Conservation (phyloP, 2,888 invertebrate species). For the Imbricaverruca yamaguchii region DNA sequence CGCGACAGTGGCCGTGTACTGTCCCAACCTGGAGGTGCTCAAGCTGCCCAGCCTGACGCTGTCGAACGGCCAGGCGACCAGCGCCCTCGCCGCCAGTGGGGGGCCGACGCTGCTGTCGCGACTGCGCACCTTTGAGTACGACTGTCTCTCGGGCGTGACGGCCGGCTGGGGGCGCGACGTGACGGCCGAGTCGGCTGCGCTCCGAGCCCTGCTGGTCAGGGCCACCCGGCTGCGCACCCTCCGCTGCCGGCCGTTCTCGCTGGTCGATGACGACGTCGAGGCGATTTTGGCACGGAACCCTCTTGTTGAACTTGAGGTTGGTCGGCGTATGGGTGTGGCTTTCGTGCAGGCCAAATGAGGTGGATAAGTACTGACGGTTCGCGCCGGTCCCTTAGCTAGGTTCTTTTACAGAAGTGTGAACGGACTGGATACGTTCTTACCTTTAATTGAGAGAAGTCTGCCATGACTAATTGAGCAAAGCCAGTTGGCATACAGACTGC, state of each 20-base stretch:
- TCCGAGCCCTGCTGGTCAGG: neutral
- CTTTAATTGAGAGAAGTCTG: no score
- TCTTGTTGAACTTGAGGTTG: neutral
- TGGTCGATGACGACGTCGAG: constrained; percentile 6
- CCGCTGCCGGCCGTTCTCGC: constrained; percentile 10
- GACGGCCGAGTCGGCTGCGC: neutral
- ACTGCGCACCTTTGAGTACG: constrained; percentile 15
- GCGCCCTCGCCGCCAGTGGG: neutral
- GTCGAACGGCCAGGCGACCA: neutral
- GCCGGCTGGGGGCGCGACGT: neutral
- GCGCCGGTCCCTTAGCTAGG: no score
- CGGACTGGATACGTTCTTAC: no score
- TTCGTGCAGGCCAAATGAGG: no score
- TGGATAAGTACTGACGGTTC: no score
- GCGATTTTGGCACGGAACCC: neutral
- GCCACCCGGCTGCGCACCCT: neutral
- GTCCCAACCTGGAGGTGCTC: constrained; percentile 8
- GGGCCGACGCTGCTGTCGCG: neutral
- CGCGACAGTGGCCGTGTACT: neutral
- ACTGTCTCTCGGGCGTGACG: constrained; percentile 5
- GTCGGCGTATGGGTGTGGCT: neutral
- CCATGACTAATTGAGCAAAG: no score
- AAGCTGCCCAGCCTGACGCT: constrained; percentile 19
- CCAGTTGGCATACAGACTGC: no score
- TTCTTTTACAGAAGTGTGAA: no score